Base-by-base conservation (phyloP, 1,140 invertebrate genomes). In the Mercenaria mercenaria region DNA sequence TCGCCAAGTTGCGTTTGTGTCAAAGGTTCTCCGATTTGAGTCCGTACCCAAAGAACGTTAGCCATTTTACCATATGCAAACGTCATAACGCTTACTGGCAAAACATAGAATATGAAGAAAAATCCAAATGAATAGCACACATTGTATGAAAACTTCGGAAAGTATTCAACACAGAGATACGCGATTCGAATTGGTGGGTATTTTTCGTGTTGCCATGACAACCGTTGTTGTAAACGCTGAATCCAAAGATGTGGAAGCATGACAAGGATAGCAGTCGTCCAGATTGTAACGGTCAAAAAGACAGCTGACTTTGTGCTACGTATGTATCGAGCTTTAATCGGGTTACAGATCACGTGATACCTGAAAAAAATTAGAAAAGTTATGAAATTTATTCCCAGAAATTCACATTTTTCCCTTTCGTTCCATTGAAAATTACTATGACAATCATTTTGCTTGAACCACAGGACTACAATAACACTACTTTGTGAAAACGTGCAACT, bases 181-280 rank as follows among this genome's bases (percentile, higher is more conserved):
- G 97, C 94, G 98, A 98, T 1, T 95, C 96, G 91, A 97, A 97
- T 88, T 95, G 96, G 93, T 97, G 96, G 41, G 98, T 94, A 87
- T 98, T 96, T 0, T 97, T 98, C 92, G 97, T 92, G 91, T 91
- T 98, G 97, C 59, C 26, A 69, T 18, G 56, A 52, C n/a, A 91
- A 50, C 26, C 86, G 56, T 37, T 81, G 85, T 43, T 91, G 59
- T 6, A 91, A 29, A 26, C 84, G 67, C 52, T 91, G 91, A 29
- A 92, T 89, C 69, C 85, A 83, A 11, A 90, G 37, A 56, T 92
- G 89, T 18, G 92, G 92, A 6, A 90, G 37, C 32, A 92, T 76
- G 69, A 92, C 32, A 0, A 90, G 23, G 29, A 93, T 67, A 34
- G 86, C 74, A 0, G 87, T n/a, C 11, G 52, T 26, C 92, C 92